Percentiles rank a stretch among this genome's conserved stretches.
phyloP scores from a whole-genome alignment of 2,888 invertebrate species.

The Drosophila lacicola region DNA sequence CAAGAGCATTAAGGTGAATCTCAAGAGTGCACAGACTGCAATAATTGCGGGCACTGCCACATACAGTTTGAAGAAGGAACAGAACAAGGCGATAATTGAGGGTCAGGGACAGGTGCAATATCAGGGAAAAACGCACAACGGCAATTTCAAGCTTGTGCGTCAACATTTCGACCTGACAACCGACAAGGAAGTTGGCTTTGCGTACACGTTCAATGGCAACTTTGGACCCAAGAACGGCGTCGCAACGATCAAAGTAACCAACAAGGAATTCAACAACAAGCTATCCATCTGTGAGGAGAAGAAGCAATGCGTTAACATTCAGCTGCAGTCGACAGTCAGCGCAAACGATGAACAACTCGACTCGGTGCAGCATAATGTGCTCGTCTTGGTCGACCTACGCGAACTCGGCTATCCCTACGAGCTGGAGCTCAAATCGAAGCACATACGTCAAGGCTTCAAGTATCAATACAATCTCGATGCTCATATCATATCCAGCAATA shows the following conservation, averaged over 20 bases:
- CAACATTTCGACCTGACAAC: conserved; percentile 87
- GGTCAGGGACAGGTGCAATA: conserved; percentile 91
- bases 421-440: conserved; percentile 89
- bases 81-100: conserved; percentile 90
- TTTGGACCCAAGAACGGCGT: conserved; percentile 89
- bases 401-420: conserved; percentile 91
- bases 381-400: conserved; percentile 89
- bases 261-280: conserved; percentile 89
- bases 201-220: conserved; percentile 89
- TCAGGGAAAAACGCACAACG: conserved; percentile 89
- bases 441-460: conserved; percentile 87
- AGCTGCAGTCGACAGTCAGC: conserved; percentile 83
- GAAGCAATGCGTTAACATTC: conserved; percentile 91
- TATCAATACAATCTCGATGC: conserved; percentile 89
- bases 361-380: conserved; percentile 87
- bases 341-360: conserved; percentile 70
- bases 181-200: conserved; percentile 88
- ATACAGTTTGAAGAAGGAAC: conserved; percentile 90
- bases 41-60: conserved; percentile 90
- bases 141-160: conserved; percentile 90
- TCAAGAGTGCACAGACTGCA: conserved; percentile 87
- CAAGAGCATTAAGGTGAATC: conserved; percentile 88
- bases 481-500: conserved; percentile 89
- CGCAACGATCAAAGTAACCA: conserved; percentile 89
- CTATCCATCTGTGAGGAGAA: conserved; percentile 92